Base-by-base conservation (phyloP, 2,113 vertebrate species). In the Nyctereutes procyonoides region DNA sequence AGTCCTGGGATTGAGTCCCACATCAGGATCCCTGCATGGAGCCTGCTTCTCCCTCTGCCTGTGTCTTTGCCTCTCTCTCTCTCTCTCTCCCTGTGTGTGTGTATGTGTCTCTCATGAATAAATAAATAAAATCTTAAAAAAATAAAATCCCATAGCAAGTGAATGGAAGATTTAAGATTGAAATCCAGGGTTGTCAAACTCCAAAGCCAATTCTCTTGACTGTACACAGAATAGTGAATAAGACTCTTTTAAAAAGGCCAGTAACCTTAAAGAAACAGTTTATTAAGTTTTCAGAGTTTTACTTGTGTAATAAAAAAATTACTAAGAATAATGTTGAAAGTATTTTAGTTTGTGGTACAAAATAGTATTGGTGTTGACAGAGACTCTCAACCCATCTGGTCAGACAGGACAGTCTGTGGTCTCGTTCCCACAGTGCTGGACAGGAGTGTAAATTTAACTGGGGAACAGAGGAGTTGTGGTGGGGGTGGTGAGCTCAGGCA, bases 351-450 rank as follows among this genome's bases (percentile, higher is more conserved):
- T 77, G 56, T 69, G 82, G 65, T 89, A 93, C 95, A 98, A 96
- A 98, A 98, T 95, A 97, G 86, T 88, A 89, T 87, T 92, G 93
- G 97, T 98, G 97, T 98, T 98, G 96, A 97, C 97, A 97, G 96
- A 97, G 82, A 91, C 96, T 95, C 81, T 96, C 89, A 97, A 83
- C 93, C 95, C 97, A 97, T 96, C 77, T 98, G 95, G 96, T 76
- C 74, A 79, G 87, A 79, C 67, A 95, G 95, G 95, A 82, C 26
- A 94, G 86, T 55, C 88, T 96, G 28, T 1, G 1, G 86, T 73
- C 79, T 79, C 22, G 4, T 95, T 95, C 60, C 87, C 53, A 63
- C 82, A 90, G 76, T 77, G 82, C 97, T 97, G 95, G 98, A 85
- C 88, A 91, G 14, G 83, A 88, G 73, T 96, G 43, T 95, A 93